These are phyloP conservation scores for Hofmannophila pseudospretella DNA, from an alignment of 2,888 invertebrate genomes.

Conservation along the genomic window DNA sequence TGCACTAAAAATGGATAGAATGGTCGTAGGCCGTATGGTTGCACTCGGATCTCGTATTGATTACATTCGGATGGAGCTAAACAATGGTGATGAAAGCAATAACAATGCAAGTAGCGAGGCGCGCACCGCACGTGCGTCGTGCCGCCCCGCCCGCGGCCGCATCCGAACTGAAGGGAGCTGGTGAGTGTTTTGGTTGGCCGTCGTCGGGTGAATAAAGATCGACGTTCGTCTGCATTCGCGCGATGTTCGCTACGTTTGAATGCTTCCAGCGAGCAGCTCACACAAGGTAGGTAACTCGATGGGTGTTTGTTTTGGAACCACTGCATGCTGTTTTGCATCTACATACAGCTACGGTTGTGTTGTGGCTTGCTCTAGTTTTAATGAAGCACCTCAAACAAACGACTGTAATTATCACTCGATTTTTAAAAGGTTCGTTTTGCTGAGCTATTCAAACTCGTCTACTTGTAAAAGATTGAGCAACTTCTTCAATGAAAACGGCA, in stretches of 20 bases:
- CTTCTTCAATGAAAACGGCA: neutral
- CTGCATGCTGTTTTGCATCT: conserved; percentile 24
- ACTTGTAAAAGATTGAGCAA: neutral
- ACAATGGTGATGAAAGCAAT: conserved; percentile 61
- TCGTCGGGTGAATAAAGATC: conserved; percentile 45
- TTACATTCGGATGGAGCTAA: conserved; percentile 60
- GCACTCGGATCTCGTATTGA: conserved; percentile 59
- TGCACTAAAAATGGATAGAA: conserved; percentile 33
- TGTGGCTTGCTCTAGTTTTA: conserved; percentile 16
- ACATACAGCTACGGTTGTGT: neutral
- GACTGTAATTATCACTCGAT: neutral
- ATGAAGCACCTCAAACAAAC: conserved; percentile 1
- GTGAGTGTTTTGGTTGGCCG: conserved; percentile 12
- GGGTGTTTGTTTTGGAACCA: conserved; percentile 50
- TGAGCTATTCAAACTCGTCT: too few species aligned
- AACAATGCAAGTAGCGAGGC: conserved; percentile 52
- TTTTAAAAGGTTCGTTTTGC: neutral
- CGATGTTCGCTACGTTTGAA: conserved; percentile 28
- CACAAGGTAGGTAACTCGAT: conserved; percentile 35
- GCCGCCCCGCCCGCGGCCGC: conserved; percentile 75
- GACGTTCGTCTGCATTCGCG: conserved; percentile 59
- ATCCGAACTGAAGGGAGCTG: conserved; percentile 53
- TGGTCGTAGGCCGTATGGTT: conserved; percentile 47
- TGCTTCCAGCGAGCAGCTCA: conserved; percentile 16
- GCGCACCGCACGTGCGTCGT: conserved; percentile 74